Evolutionary conservation across 2,888 invertebrate species (phyloP).

Genomic region (Panopea generosa): DNA sequence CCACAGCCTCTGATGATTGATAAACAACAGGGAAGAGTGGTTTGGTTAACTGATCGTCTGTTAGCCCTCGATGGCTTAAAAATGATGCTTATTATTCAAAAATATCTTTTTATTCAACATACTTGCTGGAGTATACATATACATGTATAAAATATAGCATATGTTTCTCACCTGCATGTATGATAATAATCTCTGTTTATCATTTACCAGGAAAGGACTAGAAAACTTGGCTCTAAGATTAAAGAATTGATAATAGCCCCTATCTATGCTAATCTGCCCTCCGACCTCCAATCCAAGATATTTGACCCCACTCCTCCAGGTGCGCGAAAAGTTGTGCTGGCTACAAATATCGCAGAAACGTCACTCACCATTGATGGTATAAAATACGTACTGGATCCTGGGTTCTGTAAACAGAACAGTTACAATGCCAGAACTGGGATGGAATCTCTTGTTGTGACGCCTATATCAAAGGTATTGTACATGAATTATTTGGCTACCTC

Average conservation of each 20-base stretch:
- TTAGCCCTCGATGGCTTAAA: too few relatives aligned
- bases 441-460: constrained; percentile 99
- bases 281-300: constrained; percentile 99
- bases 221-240: constrained; percentile 96
- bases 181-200: too few relatives aligned
- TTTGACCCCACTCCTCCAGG: constrained; percentile 99
- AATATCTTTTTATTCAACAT: too few relatives aligned
- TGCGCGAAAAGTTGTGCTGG: constrained; percentile 97
- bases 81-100: too few relatives aligned
- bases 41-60: too few relatives aligned
- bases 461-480: constrained; percentile 93
- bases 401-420: constrained; percentile 99
- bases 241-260: constrained; percentile 96
- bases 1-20: too few relatives aligned
- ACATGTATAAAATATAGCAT: too few relatives aligned
- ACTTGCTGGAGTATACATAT: too few relatives aligned
- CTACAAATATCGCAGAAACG: constrained; percentile 99
- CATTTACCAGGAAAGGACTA: constrained; percentile 96
- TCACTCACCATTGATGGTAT: constrained; percentile 99
- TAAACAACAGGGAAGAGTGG: too few relatives aligned
- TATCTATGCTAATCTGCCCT: constrained; percentile 99
- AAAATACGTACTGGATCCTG: constrained; percentile 99
- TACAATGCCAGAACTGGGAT: constrained; percentile 99
- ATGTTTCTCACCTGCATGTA: too few relatives aligned
- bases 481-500: too few relatives aligned